Conservation (phyloP, 2,797 vertebrate species). For the Rhinatrema bivittatum region DNA sequence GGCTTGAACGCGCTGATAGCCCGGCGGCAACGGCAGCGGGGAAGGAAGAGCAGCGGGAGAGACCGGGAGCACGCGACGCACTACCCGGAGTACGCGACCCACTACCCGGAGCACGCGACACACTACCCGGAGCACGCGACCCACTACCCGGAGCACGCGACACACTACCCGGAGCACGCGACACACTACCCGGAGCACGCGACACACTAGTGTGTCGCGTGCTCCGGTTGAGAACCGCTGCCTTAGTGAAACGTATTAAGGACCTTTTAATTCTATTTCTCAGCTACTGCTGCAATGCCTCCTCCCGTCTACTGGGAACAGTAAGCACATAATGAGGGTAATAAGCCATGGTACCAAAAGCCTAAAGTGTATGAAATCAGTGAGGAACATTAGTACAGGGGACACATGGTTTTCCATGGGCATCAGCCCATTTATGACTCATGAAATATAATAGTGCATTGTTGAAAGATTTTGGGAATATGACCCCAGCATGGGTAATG, state of each 20-base stretch:
- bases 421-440: constrained; percentile 56
- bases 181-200: no score
- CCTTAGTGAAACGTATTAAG: constrained; percentile 11
- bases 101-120: no score
- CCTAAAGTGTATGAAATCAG: constrained; percentile 49
- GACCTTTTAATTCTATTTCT: constrained; percentile 31
- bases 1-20: no score
- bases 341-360: constrained; percentile 33
- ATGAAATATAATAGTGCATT: constrained; percentile 60
- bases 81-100: no score
- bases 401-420: constrained; percentile 56
- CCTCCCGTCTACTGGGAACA: constrained; percentile 35
- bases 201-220: no score
- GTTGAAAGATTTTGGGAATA: constrained; percentile 54
- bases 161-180: no score
- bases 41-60: no score
- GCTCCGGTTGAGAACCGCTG: no score
- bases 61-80: no score
- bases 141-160: no score
- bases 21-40: no score
- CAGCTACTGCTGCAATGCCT: constrained; percentile 26
- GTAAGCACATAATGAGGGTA: constrained; percentile 39
- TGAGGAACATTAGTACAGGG: constrained; percentile 35
- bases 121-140: no score
- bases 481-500: constrained; percentile 51